A percentile compares a stretch with the other conserved stretches of the same genome.
Evolutionary conservation across 2,888 invertebrate species (phyloP).

Genomic region (Cylindroiulus punctatus): DNA sequence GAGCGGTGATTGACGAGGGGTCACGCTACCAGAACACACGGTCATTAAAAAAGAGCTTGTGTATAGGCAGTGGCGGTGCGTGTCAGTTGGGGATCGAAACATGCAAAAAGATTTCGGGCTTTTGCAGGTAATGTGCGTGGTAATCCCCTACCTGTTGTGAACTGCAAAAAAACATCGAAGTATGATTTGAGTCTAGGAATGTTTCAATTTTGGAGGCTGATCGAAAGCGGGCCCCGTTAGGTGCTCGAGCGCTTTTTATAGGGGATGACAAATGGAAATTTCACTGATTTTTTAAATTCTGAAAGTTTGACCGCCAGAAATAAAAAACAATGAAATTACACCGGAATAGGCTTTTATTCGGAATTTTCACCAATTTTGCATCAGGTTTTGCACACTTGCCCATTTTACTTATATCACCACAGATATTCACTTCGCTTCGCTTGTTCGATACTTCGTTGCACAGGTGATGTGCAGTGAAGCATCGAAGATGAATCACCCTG

Average conservation of each 20-base stretch:
- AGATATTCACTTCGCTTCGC: too few relatives aligned
- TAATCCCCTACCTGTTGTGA: slow-evolving; percentile 27
- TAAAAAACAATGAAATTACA: neutral
- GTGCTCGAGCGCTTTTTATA: neutral
- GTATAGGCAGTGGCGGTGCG: slow-evolving; percentile 6
- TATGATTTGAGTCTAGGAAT: neutral
- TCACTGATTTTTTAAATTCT: neutral
- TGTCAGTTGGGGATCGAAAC: slow-evolving; percentile 3
- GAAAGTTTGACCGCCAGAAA: neutral
- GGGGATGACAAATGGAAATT: neutral
- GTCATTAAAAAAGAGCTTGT: neutral
- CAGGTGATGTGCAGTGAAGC: too few relatives aligned
- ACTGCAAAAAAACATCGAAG: neutral
- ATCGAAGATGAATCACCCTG: too few relatives aligned
- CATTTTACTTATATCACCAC: neutral
- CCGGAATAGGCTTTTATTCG: neutral
- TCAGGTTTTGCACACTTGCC: neutral
- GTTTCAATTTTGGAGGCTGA: neutral
- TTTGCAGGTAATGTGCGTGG: neutral
- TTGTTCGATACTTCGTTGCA: too few relatives aligned
- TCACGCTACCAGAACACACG: slow-evolving; percentile 13
- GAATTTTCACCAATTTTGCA: neutral
- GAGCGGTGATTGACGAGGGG: slow-evolving; percentile 15
- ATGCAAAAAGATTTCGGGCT: neutral
- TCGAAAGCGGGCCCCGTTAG: slow-evolving; percentile 30